Evolutionary conservation across 2,888 invertebrate species (phyloP), one percentile per base, ranked within the genome.

Genomic region (Apocheima hispidaria): DNA sequence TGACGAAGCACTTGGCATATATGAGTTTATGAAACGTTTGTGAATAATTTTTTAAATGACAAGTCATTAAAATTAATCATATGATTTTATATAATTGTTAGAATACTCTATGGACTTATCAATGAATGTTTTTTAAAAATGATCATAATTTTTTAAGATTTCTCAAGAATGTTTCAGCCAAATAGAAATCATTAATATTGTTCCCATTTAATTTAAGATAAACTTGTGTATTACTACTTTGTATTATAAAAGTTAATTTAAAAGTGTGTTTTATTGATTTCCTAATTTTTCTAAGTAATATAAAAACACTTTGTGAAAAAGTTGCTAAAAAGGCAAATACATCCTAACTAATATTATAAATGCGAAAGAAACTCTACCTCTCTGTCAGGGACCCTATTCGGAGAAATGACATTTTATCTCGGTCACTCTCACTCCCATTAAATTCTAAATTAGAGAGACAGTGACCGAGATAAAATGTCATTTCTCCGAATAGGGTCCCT

Each of bases 211-310:
- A 18, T 35, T 48, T 48, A 48, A 35, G 20, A 6, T 35, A 30
- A 16, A 2, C 6, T 35, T 33, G 20, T 48, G 48, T 48, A 21
- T 35, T 33, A 35, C 48, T 33, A 48, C 21, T 35, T 48, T 48
- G 48, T 48, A 48, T 35, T 35, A 48, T 48, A 48, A 18, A 18
- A 28, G 18, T 18, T 16, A 28, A 46, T 16, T 36, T 16, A 16
- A 36, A 16, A 36, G n/a, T 33, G 16, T 16, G 36, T 36, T 36
- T 36, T 36, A 16, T 36, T 36, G 0, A 7, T 36, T 6, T 36
- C 0, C 2, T 16, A 6, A 33, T 33, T 33, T 33, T 23, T 23
- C 23, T 4, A 23, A n/a, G n/a, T n/a, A n/a, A n/a, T n/a, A n/a
- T n/a, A n/a, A n/a, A n/a, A n/a, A n/a, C n/a, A n/a, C n/a, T n/a